Percentiles rank a stretch among this genome's conserved stretches.
These are phyloP conservation scores for Drosophila mettleri DNA, from an alignment of 2,888 invertebrate species.

Conservation along the genomic window DNA sequence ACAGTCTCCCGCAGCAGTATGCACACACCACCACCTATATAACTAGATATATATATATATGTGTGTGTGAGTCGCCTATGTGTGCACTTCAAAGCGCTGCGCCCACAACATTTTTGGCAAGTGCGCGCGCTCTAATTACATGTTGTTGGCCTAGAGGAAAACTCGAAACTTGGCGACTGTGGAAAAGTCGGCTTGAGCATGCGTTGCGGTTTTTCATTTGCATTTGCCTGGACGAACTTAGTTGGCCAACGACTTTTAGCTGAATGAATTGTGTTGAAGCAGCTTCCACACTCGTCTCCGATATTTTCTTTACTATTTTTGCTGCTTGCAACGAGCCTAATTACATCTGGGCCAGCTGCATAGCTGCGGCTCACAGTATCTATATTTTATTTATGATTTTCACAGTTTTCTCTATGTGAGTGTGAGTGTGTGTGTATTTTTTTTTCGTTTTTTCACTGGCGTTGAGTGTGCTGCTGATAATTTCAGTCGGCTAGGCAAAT, in stretches of 20 bases:
- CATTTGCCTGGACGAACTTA: conserved; percentile 67
- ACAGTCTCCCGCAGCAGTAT: conserved; percentile 20
- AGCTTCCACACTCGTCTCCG: conserved; percentile 10
- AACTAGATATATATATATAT: background rate
- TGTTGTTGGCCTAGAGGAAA: conserved; percentile 66
- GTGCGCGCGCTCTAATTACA: conserved; percentile 76
- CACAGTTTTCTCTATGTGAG: no score
- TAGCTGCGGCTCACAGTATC: conserved; percentile 20
- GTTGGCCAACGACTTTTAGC: conserved; percentile 57
- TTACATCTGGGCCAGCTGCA: conserved; percentile 56
- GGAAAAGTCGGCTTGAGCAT: conserved; percentile 68
- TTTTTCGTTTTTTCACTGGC: conserved; percentile 37
- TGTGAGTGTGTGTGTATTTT: no score
- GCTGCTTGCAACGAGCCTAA: conserved; percentile 37
- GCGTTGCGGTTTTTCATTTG: conserved; percentile 78
- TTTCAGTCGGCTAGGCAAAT: conserved; percentile 56
- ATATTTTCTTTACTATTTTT: background rate
- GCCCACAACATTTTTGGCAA: conserved; percentile 77
- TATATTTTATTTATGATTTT: conserved; percentile 76
- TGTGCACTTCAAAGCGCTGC: conserved; percentile 64
- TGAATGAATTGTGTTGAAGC: conserved; percentile 60
- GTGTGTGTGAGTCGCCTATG: background rate
- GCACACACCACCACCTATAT: conserved; percentile 4
- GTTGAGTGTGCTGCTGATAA: conserved; percentile 57
- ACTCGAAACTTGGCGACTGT: conserved; percentile 33